These are phyloP conservation scores for Ricordea florida DNA, from an alignment of 92 coral and sea anemone species.

Conservation along the genomic window DNA sequence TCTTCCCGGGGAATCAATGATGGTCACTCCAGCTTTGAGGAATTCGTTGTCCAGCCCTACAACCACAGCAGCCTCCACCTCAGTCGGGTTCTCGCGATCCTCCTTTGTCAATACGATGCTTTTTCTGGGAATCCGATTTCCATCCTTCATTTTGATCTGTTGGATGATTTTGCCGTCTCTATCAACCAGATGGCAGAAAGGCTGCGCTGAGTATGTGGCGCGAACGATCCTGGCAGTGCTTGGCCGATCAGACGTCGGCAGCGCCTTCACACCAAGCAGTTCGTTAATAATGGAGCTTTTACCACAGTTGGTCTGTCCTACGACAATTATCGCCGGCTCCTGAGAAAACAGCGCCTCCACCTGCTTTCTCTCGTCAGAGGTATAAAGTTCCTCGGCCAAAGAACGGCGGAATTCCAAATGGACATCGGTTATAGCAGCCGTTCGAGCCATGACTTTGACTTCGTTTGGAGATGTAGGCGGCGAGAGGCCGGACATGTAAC, in stretches of 20 bases:
- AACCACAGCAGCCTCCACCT: slow-evolving; percentile 58
- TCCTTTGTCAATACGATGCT: slow-evolving; percentile 47
- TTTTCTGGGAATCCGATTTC: slow-evolving; percentile 55
- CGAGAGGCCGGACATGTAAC: neutral
- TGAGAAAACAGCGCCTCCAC: slow-evolving; percentile 46
- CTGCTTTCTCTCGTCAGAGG: slow-evolving; percentile 43
- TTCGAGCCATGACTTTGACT: neutral
- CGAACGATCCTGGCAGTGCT: slow-evolving; percentile 77
- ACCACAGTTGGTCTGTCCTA: slow-evolving; percentile 79
- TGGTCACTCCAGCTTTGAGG: slow-evolving; percentile 64
- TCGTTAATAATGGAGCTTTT: slow-evolving; percentile 78
- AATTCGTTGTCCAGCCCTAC: slow-evolving; percentile 56
- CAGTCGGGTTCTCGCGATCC: slow-evolving; percentile 54
- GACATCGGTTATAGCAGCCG: neutral
- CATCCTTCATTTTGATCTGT: slow-evolving; percentile 5
- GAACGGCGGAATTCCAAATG: neutral
- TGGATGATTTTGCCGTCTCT: slow-evolving; percentile 19
- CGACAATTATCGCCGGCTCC: slow-evolving; percentile 66
- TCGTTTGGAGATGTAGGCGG: slow-evolving; percentile 9
- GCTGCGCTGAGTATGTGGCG: slow-evolving; percentile 46
- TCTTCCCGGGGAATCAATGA: slow-evolving; percentile 74
- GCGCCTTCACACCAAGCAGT: slow-evolving; percentile 48
- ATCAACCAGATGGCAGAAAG: slow-evolving; percentile 39
- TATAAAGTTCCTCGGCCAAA: slow-evolving; percentile 51
- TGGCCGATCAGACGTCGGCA: slow-evolving; percentile 70